These are phyloP conservation scores for Kryphioiulus occultus DNA, from an alignment of 2,888 invertebrate species.

Conservation along the genomic window DNA sequence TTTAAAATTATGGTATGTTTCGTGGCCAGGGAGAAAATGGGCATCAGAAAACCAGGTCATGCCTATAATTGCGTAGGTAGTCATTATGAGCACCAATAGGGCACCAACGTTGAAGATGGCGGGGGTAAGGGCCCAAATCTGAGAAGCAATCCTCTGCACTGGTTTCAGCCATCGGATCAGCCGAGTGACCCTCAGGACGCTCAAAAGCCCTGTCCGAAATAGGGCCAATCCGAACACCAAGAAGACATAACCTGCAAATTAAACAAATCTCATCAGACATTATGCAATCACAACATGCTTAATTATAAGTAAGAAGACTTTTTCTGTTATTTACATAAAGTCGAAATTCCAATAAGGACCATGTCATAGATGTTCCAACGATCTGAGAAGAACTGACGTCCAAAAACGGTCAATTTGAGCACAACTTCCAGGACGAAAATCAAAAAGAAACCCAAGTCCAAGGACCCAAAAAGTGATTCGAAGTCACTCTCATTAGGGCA, in stretches of 20 bases:
- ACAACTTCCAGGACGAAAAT: conserved; percentile 29
- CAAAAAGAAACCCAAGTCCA: conserved; percentile 28
- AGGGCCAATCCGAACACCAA: neutral
- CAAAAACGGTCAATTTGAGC: conserved; percentile 37
- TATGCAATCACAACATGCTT: no score
- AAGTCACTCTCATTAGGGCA: neutral
- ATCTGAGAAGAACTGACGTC: neutral
- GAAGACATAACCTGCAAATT: conserved; percentile 2
- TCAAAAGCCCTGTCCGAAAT: neutral
- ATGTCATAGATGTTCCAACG: conserved; percentile 41
- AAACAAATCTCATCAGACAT: no score
- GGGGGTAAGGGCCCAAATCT: neutral
- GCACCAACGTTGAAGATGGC: conserved; percentile 14
- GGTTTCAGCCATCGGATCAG: conserved; percentile 10
- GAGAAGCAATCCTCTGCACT: neutral
- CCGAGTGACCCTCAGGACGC: neutral
- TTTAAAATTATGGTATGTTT: neutral
- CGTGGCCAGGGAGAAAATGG: neutral
- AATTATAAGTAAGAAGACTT: no score
- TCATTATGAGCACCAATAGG: neutral
- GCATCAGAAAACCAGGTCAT: neutral
- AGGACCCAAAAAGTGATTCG: neutral
- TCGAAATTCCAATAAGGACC: neutral
- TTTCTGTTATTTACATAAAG: neutral
- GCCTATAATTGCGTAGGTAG: neutral